These are phyloP conservation scores for Dipodomys stephensi DNA, from an alignment of 2,113 vertebrate genomes.

Conservation along the genomic window DNA sequence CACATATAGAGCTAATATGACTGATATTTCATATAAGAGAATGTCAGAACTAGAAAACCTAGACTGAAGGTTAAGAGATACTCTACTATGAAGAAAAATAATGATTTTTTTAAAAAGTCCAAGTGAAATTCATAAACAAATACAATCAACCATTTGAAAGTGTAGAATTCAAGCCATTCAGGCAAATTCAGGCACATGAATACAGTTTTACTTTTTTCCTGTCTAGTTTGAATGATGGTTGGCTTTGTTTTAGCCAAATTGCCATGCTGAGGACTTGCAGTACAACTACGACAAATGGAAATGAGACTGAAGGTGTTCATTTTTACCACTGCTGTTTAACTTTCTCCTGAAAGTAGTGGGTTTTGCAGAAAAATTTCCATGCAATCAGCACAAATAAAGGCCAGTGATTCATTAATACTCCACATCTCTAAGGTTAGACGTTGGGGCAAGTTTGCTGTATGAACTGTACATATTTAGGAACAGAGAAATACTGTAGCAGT, in stretches of 20 bases:
- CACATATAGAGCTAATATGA: background rate
- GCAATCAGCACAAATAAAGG: background rate
- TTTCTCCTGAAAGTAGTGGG: background rate
- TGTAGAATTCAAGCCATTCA: background rate
- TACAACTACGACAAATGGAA: background rate
- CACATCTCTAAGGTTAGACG: background rate
- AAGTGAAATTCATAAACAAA: background rate
- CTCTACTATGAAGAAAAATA: background rate
- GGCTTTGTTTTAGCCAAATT: constrained; percentile 9
- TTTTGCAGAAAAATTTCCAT: constrained; percentile 39
- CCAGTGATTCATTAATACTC: background rate
- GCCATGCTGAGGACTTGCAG: background rate
- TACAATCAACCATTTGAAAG: background rate
- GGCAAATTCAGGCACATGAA: background rate
- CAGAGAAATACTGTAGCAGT: background rate
- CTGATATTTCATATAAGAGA: background rate
- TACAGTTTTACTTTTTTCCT: constrained; percentile 22
- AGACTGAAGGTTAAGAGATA: background rate
- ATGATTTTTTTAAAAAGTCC: background rate
- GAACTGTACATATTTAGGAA: background rate
- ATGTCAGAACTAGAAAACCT: background rate
- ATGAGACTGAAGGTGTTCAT: background rate
- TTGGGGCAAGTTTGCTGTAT: background rate
- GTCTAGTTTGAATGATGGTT: constrained; percentile 31
- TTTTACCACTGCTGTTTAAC: background rate